phyloP scores from a whole-genome alignment of 2,113 vertebrate species.

The Coptodon rendalli region DNA sequence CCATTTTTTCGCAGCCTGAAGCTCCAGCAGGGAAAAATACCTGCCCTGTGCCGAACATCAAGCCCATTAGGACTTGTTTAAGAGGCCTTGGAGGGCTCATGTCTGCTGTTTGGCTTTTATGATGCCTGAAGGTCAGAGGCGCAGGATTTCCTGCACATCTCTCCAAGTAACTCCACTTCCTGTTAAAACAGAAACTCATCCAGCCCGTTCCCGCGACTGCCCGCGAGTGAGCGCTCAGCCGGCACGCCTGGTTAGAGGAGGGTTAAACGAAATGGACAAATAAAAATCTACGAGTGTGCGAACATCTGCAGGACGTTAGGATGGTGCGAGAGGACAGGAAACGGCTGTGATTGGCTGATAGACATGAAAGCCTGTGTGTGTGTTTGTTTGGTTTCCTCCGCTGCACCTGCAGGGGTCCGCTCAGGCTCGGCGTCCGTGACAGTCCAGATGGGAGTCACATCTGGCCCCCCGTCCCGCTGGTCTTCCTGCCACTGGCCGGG shows the following conservation, averaged over 20 bases:
- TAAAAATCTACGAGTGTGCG: background rate
- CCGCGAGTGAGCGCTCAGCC: background rate
- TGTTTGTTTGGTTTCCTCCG: conserved; percentile 13
- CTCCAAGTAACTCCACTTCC: background rate
- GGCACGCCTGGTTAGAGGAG: background rate
- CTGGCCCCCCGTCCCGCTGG: background rate
- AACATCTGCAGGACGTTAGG: conserved; percentile 47
- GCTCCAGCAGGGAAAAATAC: background rate
- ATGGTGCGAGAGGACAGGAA: conserved; percentile 19
- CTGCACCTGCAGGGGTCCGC: conserved; percentile 39
- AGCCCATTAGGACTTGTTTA: background rate
- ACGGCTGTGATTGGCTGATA: background rate
- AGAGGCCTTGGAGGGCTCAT: background rate
- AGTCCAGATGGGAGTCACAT: conserved; percentile 27
- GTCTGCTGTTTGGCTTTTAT: background rate
- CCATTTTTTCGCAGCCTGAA: background rate
- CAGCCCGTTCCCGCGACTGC: background rate
- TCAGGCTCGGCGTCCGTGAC: background rate
- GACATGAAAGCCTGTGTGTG: conserved; percentile 3
- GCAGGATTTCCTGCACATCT: background rate
- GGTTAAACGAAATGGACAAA: background rate
- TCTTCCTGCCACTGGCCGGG: conserved; percentile 38
- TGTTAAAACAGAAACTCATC: background rate
- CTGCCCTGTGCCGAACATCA: background rate
- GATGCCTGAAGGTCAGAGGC: conserved; percentile 19